These are phyloP conservation scores for Ormia ochracea DNA, from an alignment of 2,888 invertebrate genomes.

Conservation along the genomic window DNA sequence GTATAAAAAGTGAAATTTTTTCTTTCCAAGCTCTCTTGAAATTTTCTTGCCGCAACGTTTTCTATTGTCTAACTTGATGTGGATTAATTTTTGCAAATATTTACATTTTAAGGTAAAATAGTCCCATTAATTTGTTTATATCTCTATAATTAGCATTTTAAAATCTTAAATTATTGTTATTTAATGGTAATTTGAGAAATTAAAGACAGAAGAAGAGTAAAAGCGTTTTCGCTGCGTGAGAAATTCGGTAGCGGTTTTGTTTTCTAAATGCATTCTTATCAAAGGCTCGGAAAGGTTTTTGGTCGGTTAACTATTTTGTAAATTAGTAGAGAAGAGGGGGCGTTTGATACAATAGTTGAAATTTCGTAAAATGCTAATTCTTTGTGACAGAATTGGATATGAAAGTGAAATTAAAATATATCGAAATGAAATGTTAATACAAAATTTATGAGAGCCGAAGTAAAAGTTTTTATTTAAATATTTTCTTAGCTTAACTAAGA, in stretches of 20 bases:
- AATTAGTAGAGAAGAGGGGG: background rate
- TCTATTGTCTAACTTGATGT: slow-evolving; percentile 52
- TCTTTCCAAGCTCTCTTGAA: background rate
- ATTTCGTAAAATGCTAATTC: background rate
- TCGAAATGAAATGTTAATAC: background rate
- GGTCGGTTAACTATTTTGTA: background rate
- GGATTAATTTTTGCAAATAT: slow-evolving; percentile 60
- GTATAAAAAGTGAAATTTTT: slow-evolving; percentile 52
- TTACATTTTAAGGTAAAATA: slow-evolving; percentile 55
- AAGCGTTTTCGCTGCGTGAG: background rate
- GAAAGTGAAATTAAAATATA: background rate
- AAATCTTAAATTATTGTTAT: background rate
- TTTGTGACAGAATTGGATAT: background rate
- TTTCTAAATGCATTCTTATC: background rate
- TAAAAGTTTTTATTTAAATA: background rate
- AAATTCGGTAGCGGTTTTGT: background rate
- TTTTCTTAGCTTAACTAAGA: background rate
- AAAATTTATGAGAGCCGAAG: slow-evolving; percentile 1
- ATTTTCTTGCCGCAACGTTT: slow-evolving; percentile 12
- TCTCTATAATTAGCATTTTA: background rate
- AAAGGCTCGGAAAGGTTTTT: background rate
- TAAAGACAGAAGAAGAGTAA: background rate
- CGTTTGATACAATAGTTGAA: background rate
- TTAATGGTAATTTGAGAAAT: background rate
- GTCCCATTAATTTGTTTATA: slow-evolving; percentile 3